These are phyloP conservation scores for Ephialtes manifestator DNA, from an alignment of 2,888 invertebrate species.

Conservation along the genomic window DNA sequence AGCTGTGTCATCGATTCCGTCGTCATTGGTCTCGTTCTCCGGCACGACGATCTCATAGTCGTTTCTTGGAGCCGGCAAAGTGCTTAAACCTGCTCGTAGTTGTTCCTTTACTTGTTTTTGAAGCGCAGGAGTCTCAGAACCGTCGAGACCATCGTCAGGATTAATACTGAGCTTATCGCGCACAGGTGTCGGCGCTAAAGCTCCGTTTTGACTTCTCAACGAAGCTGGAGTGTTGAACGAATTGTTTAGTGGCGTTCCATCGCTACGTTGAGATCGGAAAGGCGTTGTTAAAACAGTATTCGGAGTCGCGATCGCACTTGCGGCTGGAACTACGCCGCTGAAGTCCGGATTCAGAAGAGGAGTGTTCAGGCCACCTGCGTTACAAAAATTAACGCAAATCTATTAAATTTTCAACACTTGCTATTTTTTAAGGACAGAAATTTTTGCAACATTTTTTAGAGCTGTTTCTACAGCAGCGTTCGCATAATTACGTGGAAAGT, in stretches of 20 bases:
- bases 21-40: conserved; percentile 90
- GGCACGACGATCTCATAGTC: conserved; percentile 99
- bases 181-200: conserved; percentile 90
- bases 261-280: conserved; percentile 91
- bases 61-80: conserved; percentile 96
- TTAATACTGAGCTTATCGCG: conserved; percentile 98
- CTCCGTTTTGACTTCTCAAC: conserved; percentile 87
- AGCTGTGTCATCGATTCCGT: conserved; percentile 82
- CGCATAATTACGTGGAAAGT: too few species aligned
- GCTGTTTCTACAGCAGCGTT: too few species aligned
- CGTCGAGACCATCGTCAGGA: conserved; percentile 92
- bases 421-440: too few species aligned
- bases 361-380: conserved; percentile 95
- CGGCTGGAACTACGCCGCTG: conserved; percentile 92
- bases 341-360: conserved; percentile 97
- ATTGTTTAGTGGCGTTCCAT: conserved; percentile 85
- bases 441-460: too few species aligned
- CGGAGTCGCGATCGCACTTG: conserved; percentile 92
- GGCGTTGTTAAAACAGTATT: conserved; percentile 97
- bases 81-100: conserved; percentile 92
- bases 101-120: conserved; percentile 92
- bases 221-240: conserved; percentile 88
- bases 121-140: conserved; percentile 91
- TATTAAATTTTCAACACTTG: neutral
- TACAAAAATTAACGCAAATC: conserved; percentile 18